These are phyloP conservation scores for Hypomesus transpacificus DNA, from an alignment of 2,113 vertebrate genomes.

Conservation along the genomic window DNA sequence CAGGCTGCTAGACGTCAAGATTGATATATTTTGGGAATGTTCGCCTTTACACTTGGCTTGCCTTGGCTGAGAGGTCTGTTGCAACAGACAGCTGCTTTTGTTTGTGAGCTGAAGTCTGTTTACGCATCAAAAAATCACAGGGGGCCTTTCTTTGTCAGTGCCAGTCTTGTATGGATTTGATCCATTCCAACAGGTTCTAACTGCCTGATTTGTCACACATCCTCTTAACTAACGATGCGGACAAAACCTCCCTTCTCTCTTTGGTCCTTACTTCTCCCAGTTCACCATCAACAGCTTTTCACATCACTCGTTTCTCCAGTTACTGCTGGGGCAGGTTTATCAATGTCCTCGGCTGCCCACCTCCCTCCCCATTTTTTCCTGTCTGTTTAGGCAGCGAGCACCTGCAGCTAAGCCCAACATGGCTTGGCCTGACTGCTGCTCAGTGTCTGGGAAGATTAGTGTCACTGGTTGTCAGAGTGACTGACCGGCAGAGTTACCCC, in stretches of 20 bases:
- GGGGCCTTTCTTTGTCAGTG: neutral
- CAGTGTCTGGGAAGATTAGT: conserved; percentile 50
- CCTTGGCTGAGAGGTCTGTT: conserved; percentile 4
- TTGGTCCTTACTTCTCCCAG: neutral
- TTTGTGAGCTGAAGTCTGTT: neutral
- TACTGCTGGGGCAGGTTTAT: too few species aligned
- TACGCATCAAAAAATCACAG: conserved; percentile 6
- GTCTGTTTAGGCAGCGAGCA: conserved; percentile 19
- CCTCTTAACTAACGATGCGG: neutral
- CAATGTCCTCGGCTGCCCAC: too few species aligned
- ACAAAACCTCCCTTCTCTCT: neutral
- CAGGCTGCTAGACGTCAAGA: conserved; percentile 5
- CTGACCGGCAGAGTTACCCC: neutral
- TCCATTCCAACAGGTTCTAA: neutral
- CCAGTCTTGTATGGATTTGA: neutral
- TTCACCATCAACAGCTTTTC: too few species aligned
- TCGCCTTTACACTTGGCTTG: neutral
- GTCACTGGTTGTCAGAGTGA: conserved; percentile 19
- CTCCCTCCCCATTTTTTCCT: conserved; percentile 6
- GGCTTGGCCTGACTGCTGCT: conserved; percentile 8
- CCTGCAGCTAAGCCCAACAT: conserved; percentile 39
- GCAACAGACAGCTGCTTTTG: neutral
- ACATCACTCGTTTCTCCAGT: too few species aligned
- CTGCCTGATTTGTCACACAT: neutral
- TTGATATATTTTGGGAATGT: conserved; percentile 2